Conservation (phyloP, 2,888 invertebrate genomes). For the Drosophila neoperkinsi region DNA sequence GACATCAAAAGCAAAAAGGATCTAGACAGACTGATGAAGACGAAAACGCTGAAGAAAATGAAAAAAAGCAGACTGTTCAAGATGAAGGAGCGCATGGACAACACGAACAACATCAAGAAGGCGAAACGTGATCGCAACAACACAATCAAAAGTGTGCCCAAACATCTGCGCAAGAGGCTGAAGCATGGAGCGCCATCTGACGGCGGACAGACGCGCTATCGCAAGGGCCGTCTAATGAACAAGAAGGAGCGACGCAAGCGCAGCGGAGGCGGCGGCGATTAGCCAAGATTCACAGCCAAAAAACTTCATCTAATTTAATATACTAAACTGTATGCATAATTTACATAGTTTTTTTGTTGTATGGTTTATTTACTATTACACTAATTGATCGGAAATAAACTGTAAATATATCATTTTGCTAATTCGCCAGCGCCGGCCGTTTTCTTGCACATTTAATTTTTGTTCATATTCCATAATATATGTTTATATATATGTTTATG, state of each 20-base stretch:
- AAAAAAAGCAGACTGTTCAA: slow-evolving; percentile 92
- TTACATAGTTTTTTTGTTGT: slow-evolving; percentile 45
- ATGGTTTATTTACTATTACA: slow-evolving; percentile 76
- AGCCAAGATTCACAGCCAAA: slow-evolving; percentile 11
- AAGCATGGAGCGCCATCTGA: slow-evolving; percentile 69
- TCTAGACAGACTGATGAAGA: slow-evolving; percentile 89
- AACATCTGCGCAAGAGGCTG: slow-evolving; percentile 76
- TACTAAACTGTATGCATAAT: slow-evolving; percentile 31
- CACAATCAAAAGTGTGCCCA: slow-evolving; percentile 81
- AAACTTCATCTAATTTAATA: slow-evolving; percentile 1
- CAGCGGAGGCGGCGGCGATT: slow-evolving; percentile 58
- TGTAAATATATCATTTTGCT: slow-evolving; percentile 63
- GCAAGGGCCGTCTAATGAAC: slow-evolving; percentile 80
- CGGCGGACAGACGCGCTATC: slow-evolving; percentile 55
- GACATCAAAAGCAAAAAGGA: slow-evolving; percentile 87
- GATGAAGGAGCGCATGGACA: slow-evolving; percentile 90
- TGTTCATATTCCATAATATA: slow-evolving; percentile 43
- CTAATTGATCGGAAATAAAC: slow-evolving; percentile 64
- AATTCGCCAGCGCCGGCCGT: slow-evolving; percentile 60
- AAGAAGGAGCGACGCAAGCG: slow-evolving; percentile 75
- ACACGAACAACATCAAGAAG: slow-evolving; percentile 89
- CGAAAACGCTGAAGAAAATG: slow-evolving; percentile 90
- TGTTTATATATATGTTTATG: slow-evolving; percentile 36
- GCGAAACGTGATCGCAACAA: slow-evolving; percentile 85
- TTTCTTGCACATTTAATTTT: slow-evolving; percentile 44